Percentiles rank a stretch among this genome's conserved stretches.
phyloP scores from a whole-genome alignment of 1,140 invertebrate species.

The Drosophila busckii region DNA sequence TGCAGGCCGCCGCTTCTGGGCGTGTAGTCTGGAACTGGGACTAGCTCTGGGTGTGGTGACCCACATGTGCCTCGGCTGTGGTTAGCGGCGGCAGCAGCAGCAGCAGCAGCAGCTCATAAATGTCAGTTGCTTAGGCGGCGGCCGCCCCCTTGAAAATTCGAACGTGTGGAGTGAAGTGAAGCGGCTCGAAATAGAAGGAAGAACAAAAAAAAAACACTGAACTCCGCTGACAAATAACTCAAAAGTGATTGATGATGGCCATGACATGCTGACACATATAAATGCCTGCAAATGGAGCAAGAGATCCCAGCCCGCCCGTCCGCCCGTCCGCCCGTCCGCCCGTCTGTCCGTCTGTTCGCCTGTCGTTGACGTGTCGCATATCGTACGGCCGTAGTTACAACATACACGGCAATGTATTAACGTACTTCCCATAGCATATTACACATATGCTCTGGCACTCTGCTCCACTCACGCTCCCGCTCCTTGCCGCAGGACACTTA shows the following conservation, averaged over 20 bases:
- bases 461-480: neutral
- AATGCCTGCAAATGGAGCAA: slow-evolving; percentile 68
- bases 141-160: too few relatives aligned
- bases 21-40: neutral
- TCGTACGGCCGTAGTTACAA: neutral
- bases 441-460: slow-evolving; percentile 10
- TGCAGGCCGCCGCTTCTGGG: slow-evolving; percentile 4
- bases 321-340: too few relatives aligned
- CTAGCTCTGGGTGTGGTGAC: neutral
- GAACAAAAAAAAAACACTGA: neutral
- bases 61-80: slow-evolving; percentile 23
- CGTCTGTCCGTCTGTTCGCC: too few relatives aligned
- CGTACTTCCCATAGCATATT: slow-evolving; percentile 4
- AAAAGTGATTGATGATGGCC: slow-evolving; percentile 70
- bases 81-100: too few relatives aligned
- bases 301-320: too few relatives aligned
- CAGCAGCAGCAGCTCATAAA: slow-evolving; percentile 62
- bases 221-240: slow-evolving; percentile 67
- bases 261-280: slow-evolving; percentile 73
- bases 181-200: neutral
- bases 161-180: neutral
- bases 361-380: slow-evolving; percentile 54
- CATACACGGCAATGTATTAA: too few relatives aligned
- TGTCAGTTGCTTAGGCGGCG: slow-evolving; percentile 45
- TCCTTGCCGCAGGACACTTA: neutral